Conservation (phyloP, 2,888 invertebrate genomes). For the Acronicta psi region DNA sequence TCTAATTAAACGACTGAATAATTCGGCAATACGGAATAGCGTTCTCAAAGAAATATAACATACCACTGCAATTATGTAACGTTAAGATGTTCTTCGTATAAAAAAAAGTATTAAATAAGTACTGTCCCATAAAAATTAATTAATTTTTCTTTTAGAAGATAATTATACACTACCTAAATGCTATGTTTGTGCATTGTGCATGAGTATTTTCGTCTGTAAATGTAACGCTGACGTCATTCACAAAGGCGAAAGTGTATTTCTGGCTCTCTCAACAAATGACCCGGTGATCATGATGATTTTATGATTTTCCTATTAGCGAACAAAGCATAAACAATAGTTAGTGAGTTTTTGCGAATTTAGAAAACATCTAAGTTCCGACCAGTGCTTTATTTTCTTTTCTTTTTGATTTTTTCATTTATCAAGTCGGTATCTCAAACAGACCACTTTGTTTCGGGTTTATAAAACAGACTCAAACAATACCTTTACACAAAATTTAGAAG, state of each 20-base stretch:
- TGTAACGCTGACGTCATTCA: constrained; percentile 1
- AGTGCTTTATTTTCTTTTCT: too few species aligned
- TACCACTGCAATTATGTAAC: constrained; percentile 49
- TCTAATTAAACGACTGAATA: constrained; percentile 61
- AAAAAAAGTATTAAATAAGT: constrained; percentile 25
- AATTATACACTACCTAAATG: constrained; percentile 2
- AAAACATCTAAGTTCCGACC: too few species aligned
- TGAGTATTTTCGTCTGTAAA: constrained; percentile 12
- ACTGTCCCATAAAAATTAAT: constrained; percentile 42
- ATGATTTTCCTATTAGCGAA: too few species aligned
- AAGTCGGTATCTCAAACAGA: too few species aligned
- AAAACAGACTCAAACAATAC: too few species aligned
- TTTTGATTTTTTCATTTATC: too few species aligned
- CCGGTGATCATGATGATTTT: too few species aligned
- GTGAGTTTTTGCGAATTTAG: too few species aligned
- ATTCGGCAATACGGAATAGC: constrained; percentile 43
- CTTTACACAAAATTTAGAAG: too few species aligned
- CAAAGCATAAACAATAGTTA: too few species aligned
- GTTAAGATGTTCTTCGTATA: constrained; percentile 37
- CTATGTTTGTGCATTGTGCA: constrained; percentile 1
- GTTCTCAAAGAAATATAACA: constrained; percentile 48
- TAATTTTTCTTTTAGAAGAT: constrained; percentile 19
- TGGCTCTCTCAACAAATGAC: neutral
- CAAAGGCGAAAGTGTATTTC: neutral
- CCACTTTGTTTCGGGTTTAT: too few species aligned